A percentile compares a stretch with the other conserved stretches of the same genome.
Conservation (phyloP, 2,113 vertebrate species). For the Psittacula cyanocephala region DNA sequence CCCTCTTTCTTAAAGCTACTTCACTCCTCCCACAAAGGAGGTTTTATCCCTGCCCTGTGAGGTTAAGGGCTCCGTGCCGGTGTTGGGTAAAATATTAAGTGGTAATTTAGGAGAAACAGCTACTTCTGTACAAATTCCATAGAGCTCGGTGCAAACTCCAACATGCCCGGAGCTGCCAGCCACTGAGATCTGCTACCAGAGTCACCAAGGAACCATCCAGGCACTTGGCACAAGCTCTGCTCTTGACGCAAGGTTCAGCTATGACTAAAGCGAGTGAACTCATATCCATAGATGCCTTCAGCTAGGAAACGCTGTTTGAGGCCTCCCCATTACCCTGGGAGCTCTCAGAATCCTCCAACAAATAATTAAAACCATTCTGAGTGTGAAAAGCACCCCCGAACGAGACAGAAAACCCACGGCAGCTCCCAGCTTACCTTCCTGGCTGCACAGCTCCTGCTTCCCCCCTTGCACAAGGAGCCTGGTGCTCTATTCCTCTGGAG, state of each 20-base stretch:
- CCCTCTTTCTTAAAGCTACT: background rate
- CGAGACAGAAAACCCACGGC: background rate
- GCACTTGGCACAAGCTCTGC: background rate
- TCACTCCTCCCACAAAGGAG: background rate
- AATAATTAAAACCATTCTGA: constrained; percentile 35
- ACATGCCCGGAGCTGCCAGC: background rate
- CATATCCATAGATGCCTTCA: constrained; percentile 31
- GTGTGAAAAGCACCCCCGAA: background rate
- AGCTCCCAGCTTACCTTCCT: constrained; percentile 1
- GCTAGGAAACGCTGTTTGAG: constrained; percentile 36
- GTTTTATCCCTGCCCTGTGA: background rate
- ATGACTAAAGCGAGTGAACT: background rate
- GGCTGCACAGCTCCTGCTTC: fast-evolving
- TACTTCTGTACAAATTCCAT: background rate
- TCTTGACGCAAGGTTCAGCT: background rate
- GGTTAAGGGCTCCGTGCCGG: background rate
- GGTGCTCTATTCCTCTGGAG: background rate
- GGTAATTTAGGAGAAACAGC: background rate
- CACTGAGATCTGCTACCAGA: background rate
- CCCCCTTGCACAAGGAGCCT: background rate
- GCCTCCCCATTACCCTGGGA: background rate
- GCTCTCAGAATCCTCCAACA: constrained; percentile 18
- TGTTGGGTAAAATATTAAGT: background rate
- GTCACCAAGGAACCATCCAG: constrained; percentile 39
- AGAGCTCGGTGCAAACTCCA: background rate